phyloP scores from a whole-genome alignment of 2,797 vertebrate genomes.

The Myotis vivesi region DNA sequence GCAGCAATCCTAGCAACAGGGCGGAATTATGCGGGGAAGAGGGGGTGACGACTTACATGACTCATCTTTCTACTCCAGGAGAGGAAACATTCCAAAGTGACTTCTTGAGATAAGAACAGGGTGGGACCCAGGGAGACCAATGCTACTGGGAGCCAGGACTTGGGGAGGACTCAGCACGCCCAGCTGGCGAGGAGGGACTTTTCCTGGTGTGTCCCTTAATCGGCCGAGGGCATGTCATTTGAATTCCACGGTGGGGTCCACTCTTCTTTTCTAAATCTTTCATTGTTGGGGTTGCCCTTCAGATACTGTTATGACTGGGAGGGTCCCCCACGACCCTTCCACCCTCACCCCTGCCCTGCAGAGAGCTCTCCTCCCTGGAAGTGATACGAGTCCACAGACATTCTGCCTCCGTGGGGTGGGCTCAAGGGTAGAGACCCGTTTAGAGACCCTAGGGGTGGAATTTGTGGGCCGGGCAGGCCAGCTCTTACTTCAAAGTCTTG shows the following conservation, averaged over 20 bases:
- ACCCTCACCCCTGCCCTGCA: background rate
- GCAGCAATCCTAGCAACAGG: background rate
- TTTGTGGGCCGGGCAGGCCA: background rate
- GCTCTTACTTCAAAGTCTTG: background rate
- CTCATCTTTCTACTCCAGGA: background rate
- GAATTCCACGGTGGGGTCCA: background rate
- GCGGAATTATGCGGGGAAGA: background rate
- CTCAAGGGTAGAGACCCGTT: background rate
- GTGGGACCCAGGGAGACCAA: background rate
- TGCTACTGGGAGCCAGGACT: background rate
- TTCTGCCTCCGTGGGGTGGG: background rate
- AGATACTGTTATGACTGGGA: background rate
- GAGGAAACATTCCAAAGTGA: background rate
- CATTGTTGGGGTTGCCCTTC: background rate
- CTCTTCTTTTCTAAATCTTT: background rate
- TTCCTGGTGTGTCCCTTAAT: background rate
- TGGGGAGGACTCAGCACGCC: background rate
- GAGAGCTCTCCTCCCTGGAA: background rate
- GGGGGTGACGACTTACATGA: background rate
- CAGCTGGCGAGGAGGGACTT: background rate
- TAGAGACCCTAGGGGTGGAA: background rate
- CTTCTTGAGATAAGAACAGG: background rate
- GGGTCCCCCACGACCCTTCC: background rate
- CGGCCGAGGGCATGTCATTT: rapidly evolving
- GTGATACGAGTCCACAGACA: background rate